phyloP scores from a whole-genome alignment of 2,113 vertebrate species.

The Istiophorus platypterus region DNA sequence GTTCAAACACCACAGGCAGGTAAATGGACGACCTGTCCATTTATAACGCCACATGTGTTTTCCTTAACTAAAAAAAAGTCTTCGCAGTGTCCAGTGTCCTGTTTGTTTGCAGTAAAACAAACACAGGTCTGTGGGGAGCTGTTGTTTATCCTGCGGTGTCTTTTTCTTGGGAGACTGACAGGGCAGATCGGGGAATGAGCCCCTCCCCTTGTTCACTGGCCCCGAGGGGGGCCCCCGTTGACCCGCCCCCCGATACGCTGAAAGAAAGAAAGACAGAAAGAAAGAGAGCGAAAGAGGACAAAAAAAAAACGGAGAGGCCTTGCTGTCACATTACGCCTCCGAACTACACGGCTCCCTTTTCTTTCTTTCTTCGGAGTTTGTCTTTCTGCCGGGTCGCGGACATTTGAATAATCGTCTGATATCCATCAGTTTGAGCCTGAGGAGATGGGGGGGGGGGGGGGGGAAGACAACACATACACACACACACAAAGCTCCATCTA shows the following conservation, averaged over 20 bases:
- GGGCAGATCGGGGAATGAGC: slow-evolving; percentile 38
- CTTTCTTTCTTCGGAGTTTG: slow-evolving; percentile 50
- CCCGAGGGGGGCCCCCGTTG: slow-evolving; percentile 45
- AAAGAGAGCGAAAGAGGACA: slow-evolving; percentile 62
- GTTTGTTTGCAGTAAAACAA: background rate
- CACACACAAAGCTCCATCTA: slow-evolving; percentile 26
- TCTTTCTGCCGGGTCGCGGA: slow-evolving; percentile 50
- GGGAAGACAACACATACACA: slow-evolving; percentile 47
- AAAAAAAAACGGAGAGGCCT: slow-evolving; percentile 70
- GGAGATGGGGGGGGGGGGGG: slow-evolving; percentile 43
- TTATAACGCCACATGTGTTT: too few relatives aligned
- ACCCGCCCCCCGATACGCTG: slow-evolving; percentile 53
- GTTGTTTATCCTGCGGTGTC: slow-evolving; percentile 29
- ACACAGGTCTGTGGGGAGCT: slow-evolving; percentile 23
- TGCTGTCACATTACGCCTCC: slow-evolving; percentile 59
- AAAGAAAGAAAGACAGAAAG: slow-evolving; percentile 67
- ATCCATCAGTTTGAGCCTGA: slow-evolving; percentile 63
- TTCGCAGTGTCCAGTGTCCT: background rate
- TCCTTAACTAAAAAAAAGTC: too few relatives aligned
- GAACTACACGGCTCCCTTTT: slow-evolving; percentile 57
- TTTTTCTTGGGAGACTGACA: slow-evolving; percentile 49
- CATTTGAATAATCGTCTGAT: slow-evolving; percentile 72
- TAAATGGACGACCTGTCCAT: slow-evolving; percentile 8
- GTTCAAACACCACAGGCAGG: slow-evolving; percentile 14
- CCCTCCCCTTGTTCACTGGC: slow-evolving; percentile 23